Base-by-base conservation (phyloP, 2,888 invertebrate genomes). In the Apodemia zela region DNA sequence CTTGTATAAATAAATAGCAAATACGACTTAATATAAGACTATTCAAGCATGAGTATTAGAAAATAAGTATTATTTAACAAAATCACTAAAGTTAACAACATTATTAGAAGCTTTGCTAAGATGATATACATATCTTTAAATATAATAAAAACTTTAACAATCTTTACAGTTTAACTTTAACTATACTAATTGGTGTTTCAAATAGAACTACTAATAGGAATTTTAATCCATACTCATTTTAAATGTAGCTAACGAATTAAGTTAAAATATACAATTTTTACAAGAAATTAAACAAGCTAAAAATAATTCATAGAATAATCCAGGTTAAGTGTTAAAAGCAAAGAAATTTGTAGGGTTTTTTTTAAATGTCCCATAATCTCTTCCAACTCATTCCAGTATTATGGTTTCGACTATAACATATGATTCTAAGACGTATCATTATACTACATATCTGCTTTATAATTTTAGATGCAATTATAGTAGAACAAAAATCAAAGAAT, bases 131-230 rank as follows among this genome's bases (percentile, higher is more conserved):
- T 17, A 18, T 54, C 6, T 15, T 25, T 54, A 54, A 21, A 15
- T 54, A 25, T 21, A 54, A 54, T 54, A 25, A 54, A 54, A 42
- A 25, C 11, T 54, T 21, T n/a, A 59, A 54, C 60, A 60, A 42
- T 29, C 25, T 60, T 51, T 38, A 29, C 21, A 18, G 21, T 62
- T 63, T 64, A 35, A 45, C 42, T 62, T 67, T 63, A 67, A 61
- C 64, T 54, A 67, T 60, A 69, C 84, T 87, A 87, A 77, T 88
- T 88, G 89, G 88, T 88, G 89, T 89, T 87, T 84, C 81, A 77
- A 69, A 72, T 68, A 74, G 79, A 84, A 80, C 73, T 71, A 75
- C 80, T 80, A 78, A 78, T 79, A 82, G 80, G 79, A 81, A 76
- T 76, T 72, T 72, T 72, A 66, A 61, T 51, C 65, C 80, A 79